Evolutionary conservation across 1,140 invertebrate species (phyloP), one percentile per base, ranked within the genome.

Genomic region (Venustaconcha ellipsiformis): DNA sequence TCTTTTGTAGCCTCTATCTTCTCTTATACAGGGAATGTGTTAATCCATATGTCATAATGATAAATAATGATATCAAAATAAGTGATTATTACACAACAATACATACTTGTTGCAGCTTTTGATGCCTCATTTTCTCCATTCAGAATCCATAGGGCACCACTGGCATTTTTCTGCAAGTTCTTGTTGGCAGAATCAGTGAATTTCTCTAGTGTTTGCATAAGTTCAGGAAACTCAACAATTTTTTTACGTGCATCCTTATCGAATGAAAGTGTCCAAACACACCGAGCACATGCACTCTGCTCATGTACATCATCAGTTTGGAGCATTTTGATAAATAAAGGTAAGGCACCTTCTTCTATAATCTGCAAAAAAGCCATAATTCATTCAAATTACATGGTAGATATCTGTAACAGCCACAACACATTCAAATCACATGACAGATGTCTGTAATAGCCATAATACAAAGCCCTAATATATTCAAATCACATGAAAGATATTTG

Each of bases 211-310:
- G 74, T 79, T n/a, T 78, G 30, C 63, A 86, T 74, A 30, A 86
- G 60, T 17, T 84, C 82, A n/a, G 78, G 69, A 70, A 76, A 76
- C 23, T 86, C 81, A 1, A 74, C 56, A 14, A 86, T 79, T 68
- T 76, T 80, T 65, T 82, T 69, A 48, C 80, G 62, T 0, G 84
- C 86, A 3, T 80, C 77, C 70, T 86, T 85, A 72, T 86, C 82
- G 69, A 88, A 88, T 14, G 84, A 76, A 18, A 88, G 76, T 6
- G 82, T 86, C 85, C 85, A 88, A 8, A 88, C 67, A 30, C 82
- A 82, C 4, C 81, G 60, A 4, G 83, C 82, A 13, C 82, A 79
- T 0, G 77, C 78, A 3, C 73, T 74, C 37, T 87, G 83, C 63
- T 88, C 85, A 14, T 80, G 80, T 0, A 72, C 72, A 62, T 85